Base-by-base conservation (phyloP, 2,888 invertebrate genomes). In the Leucophenga montana region DNA sequence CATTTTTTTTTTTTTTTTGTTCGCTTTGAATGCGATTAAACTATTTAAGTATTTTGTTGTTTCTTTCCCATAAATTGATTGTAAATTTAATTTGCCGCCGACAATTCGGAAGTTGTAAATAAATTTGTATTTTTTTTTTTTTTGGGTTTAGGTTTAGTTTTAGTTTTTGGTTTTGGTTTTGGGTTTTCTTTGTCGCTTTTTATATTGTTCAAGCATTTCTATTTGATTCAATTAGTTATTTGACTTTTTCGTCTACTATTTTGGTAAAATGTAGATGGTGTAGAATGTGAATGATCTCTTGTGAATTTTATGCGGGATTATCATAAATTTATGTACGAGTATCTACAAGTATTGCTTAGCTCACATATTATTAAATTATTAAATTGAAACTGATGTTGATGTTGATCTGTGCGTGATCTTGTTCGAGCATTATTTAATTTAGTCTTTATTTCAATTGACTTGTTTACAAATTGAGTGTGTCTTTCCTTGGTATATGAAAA, bases 81-180 rank as follows among this genome's bases (percentile, higher is more conserved):
- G 62, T 64, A 64, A 64, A 64, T 64, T 64, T 22, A 64, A 64
- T 64, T 64, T 48, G 33, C 39, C 39, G 39, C 44, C 46, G 62
- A 64, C 62, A 48, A 64, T 64, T 64, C 62, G 62, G 62, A 64
- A 64, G 62, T 64, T 48, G 62, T 64, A 64, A 64, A 48, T 64
- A 64, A 64, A 64, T 39, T 61, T 61, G n/a, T 59, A 8, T 31
- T 20, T 22, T 27, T 27, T 11, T 54, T 13, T 18, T 3, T 27
- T 57, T 27, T 31, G 22, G 9, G 27, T 4, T 57, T 22, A 6
- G 1, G 11, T 57, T 31, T 27, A 27, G 4, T 57, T 57, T 54
- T 54, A 11, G 22, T 5, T 54, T 5, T 54, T n/a, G n/a, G n/a
- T n/a, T 56, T 56, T 56, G 20, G 56, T 56, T 13, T 18, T 54